Base-by-base conservation (phyloP, 1,140 invertebrate species). In the Pantala flavescens region DNA sequence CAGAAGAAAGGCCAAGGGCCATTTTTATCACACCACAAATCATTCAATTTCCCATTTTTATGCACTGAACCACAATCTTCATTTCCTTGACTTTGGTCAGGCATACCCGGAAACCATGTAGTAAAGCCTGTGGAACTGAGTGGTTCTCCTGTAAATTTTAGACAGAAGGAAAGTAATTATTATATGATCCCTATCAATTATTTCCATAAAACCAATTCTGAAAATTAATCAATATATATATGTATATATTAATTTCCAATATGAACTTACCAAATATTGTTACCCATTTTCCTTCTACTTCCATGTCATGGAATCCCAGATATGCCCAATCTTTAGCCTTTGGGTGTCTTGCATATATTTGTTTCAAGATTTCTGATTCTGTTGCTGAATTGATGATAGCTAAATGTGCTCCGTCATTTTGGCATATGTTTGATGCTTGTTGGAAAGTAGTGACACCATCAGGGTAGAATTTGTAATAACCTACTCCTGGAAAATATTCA, bases 401-500 rank as follows among this genome's bases (percentile, higher is more conserved):
- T 16, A 85, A 76, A 63, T 83, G 82, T 0, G 82, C 82, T 43
- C 81, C 80, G 71, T 85, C 84, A 7, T 79, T 77, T 23, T 75
- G 77, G 75, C 84, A 85, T 0, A 79, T 77, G 0, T 74, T 76
- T 71, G 80, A 79, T 0, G 84, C 84, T 0, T 83, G 81, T 0
- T 77, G 78, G 83, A 83, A 85, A 49, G 78, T 84, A 74, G 76
- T 78, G 9, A 81, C 80, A 36, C 28, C 28, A 0, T 76, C 78
- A 21, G 78, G 36, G 28, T 84, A 82, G 49, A 84, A 81, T 75
- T 85, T 84, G 77, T 84, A 84, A 63, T 82, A 84, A 75, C 82
- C 82, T 10, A 76, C 71, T 78, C 78, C 74, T 7, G 74, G 74
- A 0, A 72, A 23, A 19, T 72, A 43, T 49, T 72, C 42, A 43